Conservation (phyloP, 2,888 invertebrate species). For the Stenodema calcarata region DNA sequence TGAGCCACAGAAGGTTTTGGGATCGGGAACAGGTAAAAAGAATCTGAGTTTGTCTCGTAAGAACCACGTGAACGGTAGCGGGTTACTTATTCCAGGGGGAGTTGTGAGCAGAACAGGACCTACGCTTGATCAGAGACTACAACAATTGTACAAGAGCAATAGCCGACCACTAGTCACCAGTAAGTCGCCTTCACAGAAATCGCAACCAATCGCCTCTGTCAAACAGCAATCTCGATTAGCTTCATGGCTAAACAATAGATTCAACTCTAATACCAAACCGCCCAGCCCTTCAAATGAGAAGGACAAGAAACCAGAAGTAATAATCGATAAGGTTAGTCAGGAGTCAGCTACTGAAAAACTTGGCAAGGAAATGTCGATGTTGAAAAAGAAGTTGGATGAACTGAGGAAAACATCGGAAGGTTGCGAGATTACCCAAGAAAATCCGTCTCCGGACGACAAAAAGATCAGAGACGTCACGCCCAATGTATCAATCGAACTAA, state of each 20-base stretch:
- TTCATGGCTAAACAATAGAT: slow-evolving; percentile 54
- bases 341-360: slow-evolving; percentile 36
- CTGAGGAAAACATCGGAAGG: slow-evolving; percentile 47
- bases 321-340: background rate
- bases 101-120: slow-evolving; percentile 51
- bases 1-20: slow-evolving; percentile 26
- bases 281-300: slow-evolving; percentile 10
- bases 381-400: slow-evolving; percentile 56
- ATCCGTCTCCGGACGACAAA: slow-evolving; percentile 54
- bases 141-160: slow-evolving; percentile 50
- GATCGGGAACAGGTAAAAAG: slow-evolving; percentile 22
- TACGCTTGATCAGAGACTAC: slow-evolving; percentile 52
- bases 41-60: slow-evolving; percentile 49
- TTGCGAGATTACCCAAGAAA: slow-evolving; percentile 54
- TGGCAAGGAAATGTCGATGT: slow-evolving; percentile 52
- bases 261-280: slow-evolving; percentile 40
- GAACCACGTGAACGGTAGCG: slow-evolving; percentile 16
- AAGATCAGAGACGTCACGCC: slow-evolving; percentile 56
- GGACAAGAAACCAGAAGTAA: background rate
- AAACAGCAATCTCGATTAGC: slow-evolving; percentile 49
- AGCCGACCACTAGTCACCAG: slow-evolving; percentile 24
- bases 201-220: background rate
- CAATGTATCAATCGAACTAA: slow-evolving; percentile 57
- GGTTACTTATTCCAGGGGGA: slow-evolving; percentile 45
- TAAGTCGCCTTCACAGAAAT: slow-evolving; percentile 19